A percentile compares a stretch with the other conserved stretches of the same genome.
These are phyloP conservation scores for Panulirus ornatus DNA, from an alignment of 1,140 invertebrate genomes.

Conservation along the genomic window DNA sequence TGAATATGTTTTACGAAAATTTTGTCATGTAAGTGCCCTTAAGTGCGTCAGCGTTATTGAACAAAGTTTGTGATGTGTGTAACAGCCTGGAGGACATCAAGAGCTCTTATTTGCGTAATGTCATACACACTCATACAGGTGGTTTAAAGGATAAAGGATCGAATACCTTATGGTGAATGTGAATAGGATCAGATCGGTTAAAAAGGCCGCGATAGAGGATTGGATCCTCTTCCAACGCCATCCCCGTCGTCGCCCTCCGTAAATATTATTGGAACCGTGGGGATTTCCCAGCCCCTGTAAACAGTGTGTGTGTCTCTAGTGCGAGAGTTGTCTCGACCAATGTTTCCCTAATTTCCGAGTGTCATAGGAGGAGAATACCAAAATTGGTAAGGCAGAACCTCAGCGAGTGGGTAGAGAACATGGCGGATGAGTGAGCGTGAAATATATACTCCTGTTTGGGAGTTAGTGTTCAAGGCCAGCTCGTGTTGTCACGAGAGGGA, in stretches of 20 bases:
- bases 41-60: too few relatives aligned
- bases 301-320: too few relatives aligned
- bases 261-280: constrained; percentile 37
- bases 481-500: neutral
- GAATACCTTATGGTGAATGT: neutral
- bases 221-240: neutral
- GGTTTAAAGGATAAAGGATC: constrained; percentile 12
- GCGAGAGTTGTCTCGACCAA: neutral
- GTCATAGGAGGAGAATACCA: neutral
- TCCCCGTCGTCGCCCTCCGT: neutral
- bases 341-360: neutral
- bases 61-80: too few relatives aligned
- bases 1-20: constrained; percentile 32
- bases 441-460: neutral
- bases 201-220: too few relatives aligned
- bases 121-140: constrained; percentile 45
- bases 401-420: neutral
- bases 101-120: neutral
- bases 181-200: too few relatives aligned
- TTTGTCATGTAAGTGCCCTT: constrained; percentile 24
- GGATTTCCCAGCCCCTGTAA: constrained; percentile 30
- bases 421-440: neutral
- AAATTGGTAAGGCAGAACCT: neutral
- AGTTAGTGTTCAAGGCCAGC: neutral
- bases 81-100: neutral